These are phyloP conservation scores for Apocheima hispidaria DNA, from an alignment of 2,888 invertebrate species.

Conservation along the genomic window DNA sequence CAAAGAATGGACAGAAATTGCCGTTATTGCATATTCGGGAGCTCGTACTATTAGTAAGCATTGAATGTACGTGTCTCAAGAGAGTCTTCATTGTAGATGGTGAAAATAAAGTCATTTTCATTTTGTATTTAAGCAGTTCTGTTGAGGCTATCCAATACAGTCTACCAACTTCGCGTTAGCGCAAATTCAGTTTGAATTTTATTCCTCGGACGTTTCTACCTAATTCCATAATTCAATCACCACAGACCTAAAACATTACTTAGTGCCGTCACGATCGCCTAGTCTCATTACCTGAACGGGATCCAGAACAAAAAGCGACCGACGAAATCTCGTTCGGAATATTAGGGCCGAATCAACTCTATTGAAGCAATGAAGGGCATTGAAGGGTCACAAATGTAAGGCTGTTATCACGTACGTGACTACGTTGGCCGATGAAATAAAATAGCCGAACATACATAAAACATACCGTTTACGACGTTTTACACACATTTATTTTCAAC, in stretches of 20 bases:
- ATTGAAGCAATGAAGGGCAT: constrained; percentile 52
- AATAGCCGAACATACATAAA: constrained; percentile 54
- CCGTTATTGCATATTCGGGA: constrained; percentile 38
- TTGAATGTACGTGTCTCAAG: background rate
- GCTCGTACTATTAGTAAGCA: constrained; percentile 22
- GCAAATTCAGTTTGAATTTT: background rate
- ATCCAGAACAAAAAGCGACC: constrained; percentile 19
- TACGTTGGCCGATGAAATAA: constrained; percentile 54
- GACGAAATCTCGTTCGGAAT: constrained; percentile 49
- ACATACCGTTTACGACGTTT: constrained; percentile 41
- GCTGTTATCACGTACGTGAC: constrained; percentile 64
- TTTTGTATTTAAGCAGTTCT: background rate
- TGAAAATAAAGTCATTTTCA: background rate
- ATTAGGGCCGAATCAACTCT: constrained; percentile 54
- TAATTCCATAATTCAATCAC: constrained; percentile 18
- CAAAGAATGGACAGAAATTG: constrained; percentile 43
- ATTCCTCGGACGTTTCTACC: background rate
- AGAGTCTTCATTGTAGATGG: background rate
- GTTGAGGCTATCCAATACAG: background rate
- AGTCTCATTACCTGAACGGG: constrained; percentile 25
- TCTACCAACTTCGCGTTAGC: constrained; percentile 1
- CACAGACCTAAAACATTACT: constrained; percentile 6
- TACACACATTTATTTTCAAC: constrained; percentile 40
- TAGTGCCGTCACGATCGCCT: constrained; percentile 22
- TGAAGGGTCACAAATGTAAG: constrained; percentile 56